A percentile compares a stretch with the other conserved stretches of the same genome.
These are phyloP conservation scores for Leuctra nigra DNA, from an alignment of 2,888 invertebrate genomes.

Conservation along the genomic window DNA sequence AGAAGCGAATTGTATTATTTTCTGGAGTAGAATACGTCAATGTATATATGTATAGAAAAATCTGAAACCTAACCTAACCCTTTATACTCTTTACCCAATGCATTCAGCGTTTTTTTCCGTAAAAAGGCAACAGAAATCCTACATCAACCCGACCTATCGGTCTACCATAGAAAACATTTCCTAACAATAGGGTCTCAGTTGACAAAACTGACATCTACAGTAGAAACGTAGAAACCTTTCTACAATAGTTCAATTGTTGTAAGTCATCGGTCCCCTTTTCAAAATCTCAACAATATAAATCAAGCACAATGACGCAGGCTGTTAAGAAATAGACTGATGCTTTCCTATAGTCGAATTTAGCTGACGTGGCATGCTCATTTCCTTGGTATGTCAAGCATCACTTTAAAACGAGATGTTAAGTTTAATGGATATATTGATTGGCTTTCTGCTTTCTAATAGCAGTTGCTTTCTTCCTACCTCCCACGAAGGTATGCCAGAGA, in stretches of 20 bases:
- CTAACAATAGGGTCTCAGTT: slow-evolving; percentile 14
- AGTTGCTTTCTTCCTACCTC: too few relatives aligned
- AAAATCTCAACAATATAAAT: slow-evolving; percentile 9
- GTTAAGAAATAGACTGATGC: slow-evolving; percentile 10
- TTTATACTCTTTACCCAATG: slow-evolving; percentile 2
- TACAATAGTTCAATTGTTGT: slow-evolving; percentile 15
- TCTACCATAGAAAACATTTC: slow-evolving; percentile 17
- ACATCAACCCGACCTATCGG: slow-evolving; percentile 8
- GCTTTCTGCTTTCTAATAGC: neutral
- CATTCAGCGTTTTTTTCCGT: slow-evolving; percentile 12
- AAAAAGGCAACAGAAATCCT: slow-evolving; percentile 11
- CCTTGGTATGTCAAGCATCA: slow-evolving; percentile 4
- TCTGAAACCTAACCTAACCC: slow-evolving; percentile 2
- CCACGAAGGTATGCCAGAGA: too few relatives aligned
- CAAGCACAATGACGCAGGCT: slow-evolving; percentile 8
- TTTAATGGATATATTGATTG: neutral
- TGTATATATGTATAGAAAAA: neutral
- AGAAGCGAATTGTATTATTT: too few relatives aligned
- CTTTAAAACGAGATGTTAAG: slow-evolving; percentile 5
- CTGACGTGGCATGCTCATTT: slow-evolving; percentile 7
- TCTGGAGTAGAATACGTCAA: neutral
- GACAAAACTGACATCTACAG: slow-evolving; percentile 18
- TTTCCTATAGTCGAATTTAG: too few relatives aligned
- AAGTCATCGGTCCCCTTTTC: slow-evolving; percentile 10
- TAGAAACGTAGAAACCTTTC: slow-evolving; percentile 17